Percentiles rank a stretch among this genome's conserved stretches.
Conservation (phyloP, 2,888 invertebrate species). For the Leucoptera coffeella region DNA sequence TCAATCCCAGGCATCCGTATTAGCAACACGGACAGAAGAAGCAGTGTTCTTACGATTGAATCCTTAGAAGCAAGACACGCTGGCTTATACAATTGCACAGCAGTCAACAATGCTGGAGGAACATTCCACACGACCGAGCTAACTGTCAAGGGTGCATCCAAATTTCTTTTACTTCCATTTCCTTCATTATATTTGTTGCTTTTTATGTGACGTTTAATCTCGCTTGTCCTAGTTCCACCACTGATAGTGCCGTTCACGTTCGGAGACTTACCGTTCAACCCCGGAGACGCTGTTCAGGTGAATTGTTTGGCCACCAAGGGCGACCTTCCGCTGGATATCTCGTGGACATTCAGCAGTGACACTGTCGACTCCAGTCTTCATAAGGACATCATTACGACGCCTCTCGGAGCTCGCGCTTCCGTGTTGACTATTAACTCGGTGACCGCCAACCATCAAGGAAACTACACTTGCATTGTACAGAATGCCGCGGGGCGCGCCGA, state of each 20-base stretch:
- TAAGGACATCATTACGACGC: slow-evolving; percentile 46
- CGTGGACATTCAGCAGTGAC: slow-evolving; percentile 68
- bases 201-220: slow-evolving; percentile 21
- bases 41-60: slow-evolving; percentile 63
- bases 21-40: slow-evolving; percentile 51
- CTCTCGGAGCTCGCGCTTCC: slow-evolving; percentile 55
- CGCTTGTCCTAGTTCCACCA: slow-evolving; percentile 58
- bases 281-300: slow-evolving; percentile 56
- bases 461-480: slow-evolving; percentile 60
- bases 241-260: slow-evolving; percentile 68
- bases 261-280: slow-evolving; percentile 64
- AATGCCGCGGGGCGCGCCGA: slow-evolving; percentile 59
- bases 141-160: slow-evolving; percentile 52
- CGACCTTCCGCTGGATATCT: slow-evolving; percentile 66
- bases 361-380: slow-evolving; percentile 45
- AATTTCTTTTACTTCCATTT: slow-evolving; percentile 20
- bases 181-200: slow-evolving; percentile 10
- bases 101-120: slow-evolving; percentile 57
- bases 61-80: slow-evolving; percentile 62
- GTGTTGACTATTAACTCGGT: slow-evolving; percentile 63
- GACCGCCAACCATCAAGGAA: slow-evolving; percentile 58
- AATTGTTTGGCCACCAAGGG: slow-evolving; percentile 57
- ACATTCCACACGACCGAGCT: slow-evolving; percentile 53
- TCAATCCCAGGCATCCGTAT: slow-evolving; percentile 27
- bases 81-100: slow-evolving; percentile 67